These are phyloP conservation scores for Gortyna flavago DNA, from an alignment of 2,888 invertebrate genomes.

Conservation along the genomic window DNA sequence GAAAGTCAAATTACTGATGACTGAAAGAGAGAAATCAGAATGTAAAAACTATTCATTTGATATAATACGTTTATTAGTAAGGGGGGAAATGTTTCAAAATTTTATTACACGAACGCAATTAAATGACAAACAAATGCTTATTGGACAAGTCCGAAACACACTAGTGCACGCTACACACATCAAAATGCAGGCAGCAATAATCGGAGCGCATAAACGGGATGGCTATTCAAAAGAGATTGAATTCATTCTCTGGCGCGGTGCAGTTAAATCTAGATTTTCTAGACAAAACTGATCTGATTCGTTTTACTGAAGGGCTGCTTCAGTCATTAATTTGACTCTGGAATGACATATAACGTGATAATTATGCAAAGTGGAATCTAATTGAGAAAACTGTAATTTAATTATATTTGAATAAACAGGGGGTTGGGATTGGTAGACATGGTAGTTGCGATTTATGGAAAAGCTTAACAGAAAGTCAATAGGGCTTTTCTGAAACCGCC, in stretches of 20 bases:
- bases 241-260: conserved; percentile 69
- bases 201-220: conserved; percentile 61
- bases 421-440: background rate
- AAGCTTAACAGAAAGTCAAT: background rate
- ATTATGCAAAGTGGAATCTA: conserved; percentile 2
- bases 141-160: conserved; percentile 23
- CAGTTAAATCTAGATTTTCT: conserved; percentile 74
- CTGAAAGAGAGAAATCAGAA: too few relatives aligned
- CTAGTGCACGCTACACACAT: conserved; percentile 21
- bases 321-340: conserved; percentile 14
- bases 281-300: conserved; percentile 72
- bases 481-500: background rate
- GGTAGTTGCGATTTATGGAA: conserved; percentile 2
- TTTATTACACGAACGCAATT: conserved; percentile 35
- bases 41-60: too few relatives aligned
- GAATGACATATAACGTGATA: conserved; percentile 11
- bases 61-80: too few relatives aligned
- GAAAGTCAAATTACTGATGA: too few relatives aligned
- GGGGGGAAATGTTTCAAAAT: conserved; percentile 27
- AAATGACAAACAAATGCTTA: conserved; percentile 30
- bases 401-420: conserved; percentile 17
- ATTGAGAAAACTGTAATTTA: background rate
- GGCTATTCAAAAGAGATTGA: conserved; percentile 67
- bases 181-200: conserved; percentile 68
- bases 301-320: conserved; percentile 7